Base-by-base conservation (phyloP, 2,113 vertebrate genomes). In the Spizaetus ornatus region DNA sequence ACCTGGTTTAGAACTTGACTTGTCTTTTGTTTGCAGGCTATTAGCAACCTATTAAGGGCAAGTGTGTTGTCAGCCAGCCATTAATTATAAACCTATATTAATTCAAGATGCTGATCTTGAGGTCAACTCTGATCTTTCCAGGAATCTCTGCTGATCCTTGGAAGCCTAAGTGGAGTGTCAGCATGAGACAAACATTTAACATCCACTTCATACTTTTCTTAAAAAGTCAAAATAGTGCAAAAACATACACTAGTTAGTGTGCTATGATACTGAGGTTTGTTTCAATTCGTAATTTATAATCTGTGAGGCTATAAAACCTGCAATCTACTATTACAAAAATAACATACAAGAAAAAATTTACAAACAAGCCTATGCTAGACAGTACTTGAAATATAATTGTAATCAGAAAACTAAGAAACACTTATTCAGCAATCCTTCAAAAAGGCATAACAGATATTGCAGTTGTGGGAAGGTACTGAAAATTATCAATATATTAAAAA, bases 401-500 rank as follows among this genome's bases (percentile, higher is more conserved):
- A 78, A 87, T 81, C 73, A 85, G 47, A 74, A 86, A 76, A 34
- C 23, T 20, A 82, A 55, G 61, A 87, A 91, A 36, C 19, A 76
- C 25, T 67, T 80, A 76, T 21, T 92, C 76, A 86, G 63, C 53
- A 89, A 31, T 25, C 14, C 21, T 78, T 81, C 65, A 70, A 86
- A 92, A 65, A 91, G 31, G 17, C n/a, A 6, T 86, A 80, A 77
- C 23, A 77, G 66, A 76, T 78, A 87, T 7, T 70, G 56, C 50
- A 83, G n/a, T n/a, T 32, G 4, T 62, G 27, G 48, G 76, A 93
- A 83, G 32, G 26, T 70, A 48, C 59, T 48, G 63, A 52, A 91
- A 95, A 91, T 81, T 83, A 94, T 66, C 77, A 62, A 86, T 84
- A 34, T 40, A 77, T 94, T 92, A 59, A 94, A 91, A 89, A 70